phyloP scores from a whole-genome alignment of 1,140 invertebrate species.

The Anastrepha ludens region DNA sequence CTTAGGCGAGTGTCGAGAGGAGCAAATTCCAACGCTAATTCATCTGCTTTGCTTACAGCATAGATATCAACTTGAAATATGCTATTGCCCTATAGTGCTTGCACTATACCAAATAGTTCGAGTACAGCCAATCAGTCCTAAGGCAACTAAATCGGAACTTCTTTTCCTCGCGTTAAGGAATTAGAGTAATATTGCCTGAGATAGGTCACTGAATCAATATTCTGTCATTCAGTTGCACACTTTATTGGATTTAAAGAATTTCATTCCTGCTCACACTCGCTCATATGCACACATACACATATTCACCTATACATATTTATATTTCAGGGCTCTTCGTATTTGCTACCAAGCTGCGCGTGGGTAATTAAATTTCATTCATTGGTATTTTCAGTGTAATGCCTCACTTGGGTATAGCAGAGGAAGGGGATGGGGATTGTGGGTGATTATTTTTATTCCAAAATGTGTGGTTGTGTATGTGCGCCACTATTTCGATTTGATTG shows the following conservation, averaged over 20 bases:
- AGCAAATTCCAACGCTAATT: no score
- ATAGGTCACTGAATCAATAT: background rate
- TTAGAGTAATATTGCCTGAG: background rate
- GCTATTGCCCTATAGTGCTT: no score
- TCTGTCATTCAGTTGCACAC: slow-evolving; percentile 48
- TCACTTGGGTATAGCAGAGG: background rate
- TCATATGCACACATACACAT: background rate
- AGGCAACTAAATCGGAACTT: background rate
- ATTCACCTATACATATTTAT: background rate
- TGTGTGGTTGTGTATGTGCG: background rate
- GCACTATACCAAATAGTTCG: no score
- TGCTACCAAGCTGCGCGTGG: background rate
- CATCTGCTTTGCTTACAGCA: no score
- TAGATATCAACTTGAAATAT: no score
- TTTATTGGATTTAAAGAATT: slow-evolving; percentile 58
- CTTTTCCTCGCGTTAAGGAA: no score
- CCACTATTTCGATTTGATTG: slow-evolving; percentile 54
- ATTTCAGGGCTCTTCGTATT: background rate
- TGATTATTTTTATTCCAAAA: background rate
- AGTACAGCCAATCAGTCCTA: no score
- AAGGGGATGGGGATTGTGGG: background rate
- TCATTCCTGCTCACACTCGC: background rate
- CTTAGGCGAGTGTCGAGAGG: no score
- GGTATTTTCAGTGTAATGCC: background rate
- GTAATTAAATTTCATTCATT: slow-evolving; percentile 55